Evolutionary conservation across 2,113 vertebrate species (phyloP), one percentile per base, ranked within the genome.

Genomic region (Ophiodon elongatus): DNA sequence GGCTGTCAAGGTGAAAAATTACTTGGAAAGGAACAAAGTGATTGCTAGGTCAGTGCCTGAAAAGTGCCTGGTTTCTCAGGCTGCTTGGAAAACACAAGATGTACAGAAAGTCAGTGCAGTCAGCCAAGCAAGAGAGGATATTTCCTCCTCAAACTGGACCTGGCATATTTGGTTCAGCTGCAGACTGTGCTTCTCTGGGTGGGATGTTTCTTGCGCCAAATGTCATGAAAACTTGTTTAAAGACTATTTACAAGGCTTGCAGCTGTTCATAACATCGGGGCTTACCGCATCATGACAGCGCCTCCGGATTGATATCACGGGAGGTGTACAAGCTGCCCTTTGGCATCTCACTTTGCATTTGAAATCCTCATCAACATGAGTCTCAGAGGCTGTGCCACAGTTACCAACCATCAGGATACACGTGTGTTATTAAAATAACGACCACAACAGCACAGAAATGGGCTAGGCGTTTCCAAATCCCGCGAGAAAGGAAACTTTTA

Each of bases 121-220:
- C 79, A 71, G 78, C 86, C 71, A 76, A 83, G 77, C 69, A 43
- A 60, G 70, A 35, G 41, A 82, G 76, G 76, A 78, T 43, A 80
- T 86, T 82, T 87, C 69, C 83, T 82, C 72, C 85, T 65, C 79
- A 92, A 92, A 93, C 91, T 74, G 84, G 83, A 85, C 68, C 52
- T 91, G 89, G 88, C 91, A 89, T 67, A 91, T 91, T 84, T 90
- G 73, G 91, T 87, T 90, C 91, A 93, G 76, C 80, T 64, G 77
- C 76, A 79, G 85, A 82, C 29, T 21, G 54, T 41, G 67, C 83
- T 80, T 90, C 82, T 91, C 82, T 71, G 79, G 79, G 73, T 29
- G 13, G 52, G 66, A 76, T 83, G 39, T 63, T 73, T 64, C 59
- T 77, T 37, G 45, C 90, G 79, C 85, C 80, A 89, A 89, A 88